phyloP scores from a whole-genome alignment of 2,113 vertebrate genomes.

The Tyto alba region DNA sequence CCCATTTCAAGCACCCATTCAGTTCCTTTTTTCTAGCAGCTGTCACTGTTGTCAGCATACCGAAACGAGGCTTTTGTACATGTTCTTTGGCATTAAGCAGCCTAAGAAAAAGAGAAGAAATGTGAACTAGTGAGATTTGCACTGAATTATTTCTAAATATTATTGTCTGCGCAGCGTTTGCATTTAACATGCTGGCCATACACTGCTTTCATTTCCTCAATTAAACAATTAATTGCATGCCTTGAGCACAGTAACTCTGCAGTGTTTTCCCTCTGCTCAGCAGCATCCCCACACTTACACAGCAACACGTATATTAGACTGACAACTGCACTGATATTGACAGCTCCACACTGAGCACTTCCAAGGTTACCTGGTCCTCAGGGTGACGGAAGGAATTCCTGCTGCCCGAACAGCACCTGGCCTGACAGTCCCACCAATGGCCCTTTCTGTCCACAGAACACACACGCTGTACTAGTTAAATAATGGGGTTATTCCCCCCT shows the following conservation, averaged over 20 bases:
- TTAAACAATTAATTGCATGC: neutral
- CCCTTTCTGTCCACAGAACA: neutral
- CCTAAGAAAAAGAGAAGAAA: neutral
- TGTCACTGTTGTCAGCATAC: neutral
- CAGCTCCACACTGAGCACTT: accelerated
- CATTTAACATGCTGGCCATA: neutral
- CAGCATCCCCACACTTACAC: neutral
- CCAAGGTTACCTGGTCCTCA: neutral
- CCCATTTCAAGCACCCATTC: neutral
- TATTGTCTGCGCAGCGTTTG: neutral
- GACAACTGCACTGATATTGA: neutral
- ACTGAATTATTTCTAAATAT: neutral
- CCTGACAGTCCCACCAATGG: neutral
- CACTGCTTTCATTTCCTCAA: neutral
- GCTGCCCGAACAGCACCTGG: neutral
- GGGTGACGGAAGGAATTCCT: neutral
- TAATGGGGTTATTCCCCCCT: accelerated
- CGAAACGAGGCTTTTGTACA: accelerated
- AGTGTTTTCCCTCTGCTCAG: neutral
- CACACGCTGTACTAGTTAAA: accelerated
- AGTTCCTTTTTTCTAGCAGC: neutral
- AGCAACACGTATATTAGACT: neutral
- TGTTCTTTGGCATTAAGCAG: neutral
- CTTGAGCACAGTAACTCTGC: neutral
- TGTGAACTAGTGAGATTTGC: accelerated